These are phyloP conservation scores for Hermaeophaga mercurialis DNA, from an alignment of 2,888 invertebrate genomes.

Conservation along the genomic window DNA sequence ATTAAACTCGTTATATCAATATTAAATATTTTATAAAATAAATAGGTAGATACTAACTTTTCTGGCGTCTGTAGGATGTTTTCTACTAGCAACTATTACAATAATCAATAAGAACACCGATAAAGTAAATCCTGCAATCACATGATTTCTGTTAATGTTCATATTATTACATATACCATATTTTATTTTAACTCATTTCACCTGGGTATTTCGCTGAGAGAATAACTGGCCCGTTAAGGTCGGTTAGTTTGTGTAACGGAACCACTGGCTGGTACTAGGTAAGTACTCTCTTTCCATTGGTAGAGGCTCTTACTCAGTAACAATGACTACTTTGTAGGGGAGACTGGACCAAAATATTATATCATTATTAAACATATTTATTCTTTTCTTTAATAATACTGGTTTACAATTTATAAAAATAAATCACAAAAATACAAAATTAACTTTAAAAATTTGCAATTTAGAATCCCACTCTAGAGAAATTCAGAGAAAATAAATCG, in stretches of 20 bases:
- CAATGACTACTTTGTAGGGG: too few species aligned
- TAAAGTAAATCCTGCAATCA: conserved; percentile 42
- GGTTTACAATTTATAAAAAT: too few species aligned
- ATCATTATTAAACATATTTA: too few species aligned
- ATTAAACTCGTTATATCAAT: not conserved
- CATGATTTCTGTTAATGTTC: conserved; percentile 40
- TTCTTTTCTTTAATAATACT: too few species aligned
- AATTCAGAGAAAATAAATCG: too few species aligned
- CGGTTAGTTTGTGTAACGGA: conserved; percentile 20
- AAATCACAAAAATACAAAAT: too few species aligned
- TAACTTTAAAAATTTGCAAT: too few species aligned
- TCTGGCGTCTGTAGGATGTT: conserved; percentile 23
- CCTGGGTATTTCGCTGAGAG: not conserved
- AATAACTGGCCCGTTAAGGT: conserved; percentile 10
- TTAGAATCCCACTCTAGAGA: too few species aligned
- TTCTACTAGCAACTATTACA: conserved; percentile 35
- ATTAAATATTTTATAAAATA: not conserved
- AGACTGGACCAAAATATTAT: too few species aligned
- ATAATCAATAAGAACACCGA: conserved; percentile 43
- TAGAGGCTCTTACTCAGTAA: too few species aligned
- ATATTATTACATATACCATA: conserved; percentile 26
- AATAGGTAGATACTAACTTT: conserved; percentile 32
- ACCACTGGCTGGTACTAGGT: conserved; percentile 1
- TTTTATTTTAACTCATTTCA: conserved; percentile 5
- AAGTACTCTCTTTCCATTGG: too few species aligned